phyloP scores from a whole-genome alignment of 2,113 vertebrate genomes.

The Halcyon senegalensis region DNA sequence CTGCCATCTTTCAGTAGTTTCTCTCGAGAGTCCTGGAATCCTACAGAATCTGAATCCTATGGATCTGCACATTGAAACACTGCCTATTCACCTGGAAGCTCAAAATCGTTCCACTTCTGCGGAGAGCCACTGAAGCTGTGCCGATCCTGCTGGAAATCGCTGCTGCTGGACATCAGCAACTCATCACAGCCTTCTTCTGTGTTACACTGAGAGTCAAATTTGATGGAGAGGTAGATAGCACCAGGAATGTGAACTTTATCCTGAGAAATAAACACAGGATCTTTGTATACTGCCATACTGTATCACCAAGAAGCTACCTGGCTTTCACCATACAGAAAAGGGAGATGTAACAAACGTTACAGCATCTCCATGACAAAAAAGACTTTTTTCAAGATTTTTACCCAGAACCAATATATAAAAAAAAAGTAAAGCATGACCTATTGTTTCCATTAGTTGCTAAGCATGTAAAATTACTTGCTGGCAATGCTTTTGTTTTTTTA shows the following conservation, averaged over 20 bases:
- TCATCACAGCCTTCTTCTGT: slow-evolving; percentile 97
- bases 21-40: background rate
- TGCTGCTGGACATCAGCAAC: slow-evolving; percentile 91
- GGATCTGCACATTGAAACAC: background rate
- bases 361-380: background rate
- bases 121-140: slow-evolving; percentile 94
- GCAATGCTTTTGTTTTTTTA: background rate
- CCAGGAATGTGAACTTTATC: slow-evolving; percentile 97
- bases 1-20: background rate
- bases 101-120: slow-evolving; percentile 95
- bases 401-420: background rate
- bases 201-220: slow-evolving; percentile 93
- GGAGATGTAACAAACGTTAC: background rate
- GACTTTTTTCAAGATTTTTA: background rate
- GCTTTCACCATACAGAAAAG: background rate
- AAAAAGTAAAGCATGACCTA: background rate
- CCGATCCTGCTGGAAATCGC: slow-evolving; percentile 91
- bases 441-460: background rate
- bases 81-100: slow-evolving; percentile 86
- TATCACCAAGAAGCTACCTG: background rate
- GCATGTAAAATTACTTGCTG: background rate
- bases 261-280: slow-evolving; percentile 60
- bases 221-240: slow-evolving; percentile 96
- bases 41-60: background rate
- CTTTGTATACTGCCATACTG: background rate